Percentiles rank a stretch among this genome's conserved stretches.
These are phyloP conservation scores for Cotesia vestalis DNA, from an alignment of 1,140 invertebrate genomes.

Conservation along the genomic window DNA sequence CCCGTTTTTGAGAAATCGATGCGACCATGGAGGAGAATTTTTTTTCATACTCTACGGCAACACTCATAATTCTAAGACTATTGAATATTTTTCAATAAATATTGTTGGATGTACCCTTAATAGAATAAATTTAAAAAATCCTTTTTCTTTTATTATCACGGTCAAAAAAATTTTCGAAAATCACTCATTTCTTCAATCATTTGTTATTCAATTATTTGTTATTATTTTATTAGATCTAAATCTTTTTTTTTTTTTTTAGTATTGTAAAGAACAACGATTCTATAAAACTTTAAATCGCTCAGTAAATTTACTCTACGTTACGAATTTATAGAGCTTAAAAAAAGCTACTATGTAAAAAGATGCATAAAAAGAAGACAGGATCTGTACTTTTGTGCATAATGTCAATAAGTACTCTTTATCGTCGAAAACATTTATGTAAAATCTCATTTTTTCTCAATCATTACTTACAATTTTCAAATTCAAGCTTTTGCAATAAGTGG, in stretches of 20 bases:
- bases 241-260: background rate
- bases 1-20: background rate
- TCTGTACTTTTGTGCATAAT: background rate
- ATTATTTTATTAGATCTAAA: too few relatives aligned
- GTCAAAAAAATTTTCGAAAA: too few relatives aligned
- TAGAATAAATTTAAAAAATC: background rate
- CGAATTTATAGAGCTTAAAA: constrained; percentile 7
- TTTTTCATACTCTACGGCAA: background rate
- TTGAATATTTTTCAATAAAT: background rate
- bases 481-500: too few relatives aligned
- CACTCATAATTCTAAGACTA: background rate
- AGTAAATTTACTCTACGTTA: background rate
- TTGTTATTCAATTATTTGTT: too few relatives aligned
- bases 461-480: too few relatives aligned
- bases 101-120: background rate
- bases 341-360: too few relatives aligned
- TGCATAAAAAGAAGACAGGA: background rate
- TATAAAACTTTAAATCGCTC: background rate
- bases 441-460: background rate
- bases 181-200: too few relatives aligned
- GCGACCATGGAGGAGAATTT: background rate
- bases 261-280: constrained; percentile 4
- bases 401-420: constrained; percentile 3
- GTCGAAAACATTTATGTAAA: background rate
- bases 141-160: too few relatives aligned